These are phyloP conservation scores for Cyprinodon brontotheroides DNA, from an alignment of 2,113 vertebrate species.

Conservation along the genomic window DNA sequence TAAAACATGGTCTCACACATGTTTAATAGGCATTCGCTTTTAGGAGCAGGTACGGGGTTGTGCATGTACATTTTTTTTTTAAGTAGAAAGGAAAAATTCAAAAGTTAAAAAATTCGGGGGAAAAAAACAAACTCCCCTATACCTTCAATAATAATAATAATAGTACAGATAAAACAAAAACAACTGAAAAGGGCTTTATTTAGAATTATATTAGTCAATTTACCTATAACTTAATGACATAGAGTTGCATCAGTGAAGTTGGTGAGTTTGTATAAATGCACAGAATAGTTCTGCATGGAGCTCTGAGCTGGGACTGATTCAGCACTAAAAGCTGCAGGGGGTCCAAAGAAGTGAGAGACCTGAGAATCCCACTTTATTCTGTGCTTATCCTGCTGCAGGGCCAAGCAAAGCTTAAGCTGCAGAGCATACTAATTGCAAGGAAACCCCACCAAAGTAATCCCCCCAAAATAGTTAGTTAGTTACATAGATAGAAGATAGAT, in stretches of 20 bases:
- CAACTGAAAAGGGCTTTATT: neutral
- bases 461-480: too few species aligned
- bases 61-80: too few species aligned
- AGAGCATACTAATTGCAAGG: conserved; percentile 8
- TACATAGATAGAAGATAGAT: neutral
- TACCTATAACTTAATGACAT: neutral
- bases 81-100: too few species aligned
- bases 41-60: too few species aligned
- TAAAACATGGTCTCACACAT: too few species aligned
- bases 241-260: neutral
- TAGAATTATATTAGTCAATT: neutral
- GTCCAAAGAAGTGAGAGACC: conserved; percentile 4
- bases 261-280: neutral
- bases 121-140: too few species aligned
- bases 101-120: too few species aligned
- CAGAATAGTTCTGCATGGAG: neutral
- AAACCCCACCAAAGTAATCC: neutral
- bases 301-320: conserved; percentile 11
- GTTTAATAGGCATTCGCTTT: too few species aligned
- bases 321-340: neutral
- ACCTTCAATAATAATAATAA: too few species aligned
- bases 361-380: neutral
- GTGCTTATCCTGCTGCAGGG: neutral
- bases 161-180: too few species aligned
- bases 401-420: conserved; percentile 17